Percentiles rank a stretch among this genome's conserved stretches.
These are phyloP conservation scores for Helobdella robusta DNA, from an alignment of 2,888 invertebrate species.

Conservation along the genomic window DNA sequence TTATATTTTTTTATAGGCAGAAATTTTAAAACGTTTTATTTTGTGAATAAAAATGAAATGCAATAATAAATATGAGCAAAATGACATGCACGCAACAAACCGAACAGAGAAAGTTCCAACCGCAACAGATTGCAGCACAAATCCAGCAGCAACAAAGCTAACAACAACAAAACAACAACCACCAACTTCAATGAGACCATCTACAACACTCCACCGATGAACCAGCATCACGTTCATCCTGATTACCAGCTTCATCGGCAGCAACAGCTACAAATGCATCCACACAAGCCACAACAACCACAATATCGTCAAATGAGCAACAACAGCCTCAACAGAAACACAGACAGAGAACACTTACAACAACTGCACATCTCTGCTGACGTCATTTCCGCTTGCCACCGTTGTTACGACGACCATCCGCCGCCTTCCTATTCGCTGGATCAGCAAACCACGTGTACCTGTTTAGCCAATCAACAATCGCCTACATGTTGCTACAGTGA, in stretches of 20 bases:
- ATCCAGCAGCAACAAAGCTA: too few species aligned
- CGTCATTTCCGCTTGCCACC: not conserved
- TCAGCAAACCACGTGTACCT: too few species aligned
- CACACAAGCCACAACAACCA: not conserved
- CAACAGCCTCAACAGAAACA: not conserved
- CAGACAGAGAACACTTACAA: not conserved
- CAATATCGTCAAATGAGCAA: not conserved
- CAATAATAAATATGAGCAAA: too few species aligned
- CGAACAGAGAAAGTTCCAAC: constrained; percentile 10
- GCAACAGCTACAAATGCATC: not conserved
- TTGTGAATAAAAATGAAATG: too few species aligned
- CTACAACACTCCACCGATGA: constrained; percentile 16
- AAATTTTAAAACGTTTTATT: too few species aligned
- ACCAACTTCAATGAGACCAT: constrained; percentile 20
- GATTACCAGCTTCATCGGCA: not conserved
- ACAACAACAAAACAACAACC: too few species aligned
- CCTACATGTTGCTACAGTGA: constrained; percentile 13
- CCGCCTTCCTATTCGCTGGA: constrained; percentile 15
- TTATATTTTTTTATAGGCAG: too few species aligned
- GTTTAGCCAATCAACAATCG: not conserved
- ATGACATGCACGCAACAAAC: too few species aligned
- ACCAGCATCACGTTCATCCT: constrained; percentile 1
- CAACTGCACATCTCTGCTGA: constrained; percentile 11
- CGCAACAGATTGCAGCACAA: too few species aligned
- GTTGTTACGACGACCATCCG: not conserved